A percentile compares a stretch with the other conserved stretches of the same genome.
Conservation (phyloP, 2,113 vertebrate genomes). For the Limanda limanda region DNA sequence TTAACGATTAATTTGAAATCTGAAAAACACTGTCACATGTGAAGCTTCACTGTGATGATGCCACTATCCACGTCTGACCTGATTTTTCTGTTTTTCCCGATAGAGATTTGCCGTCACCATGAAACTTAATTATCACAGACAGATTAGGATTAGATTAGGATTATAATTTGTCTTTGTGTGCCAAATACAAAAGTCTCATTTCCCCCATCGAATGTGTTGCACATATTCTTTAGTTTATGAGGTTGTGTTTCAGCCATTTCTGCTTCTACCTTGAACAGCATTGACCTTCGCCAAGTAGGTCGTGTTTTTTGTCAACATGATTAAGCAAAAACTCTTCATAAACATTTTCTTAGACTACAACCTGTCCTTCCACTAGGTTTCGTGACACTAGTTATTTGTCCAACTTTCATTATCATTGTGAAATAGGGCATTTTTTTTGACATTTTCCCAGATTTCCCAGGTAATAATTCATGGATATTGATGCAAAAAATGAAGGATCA, state of each 20-base stretch:
- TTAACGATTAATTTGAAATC: neutral
- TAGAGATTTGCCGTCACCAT: neutral
- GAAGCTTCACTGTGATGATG: neutral
- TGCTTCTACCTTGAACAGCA: neutral
- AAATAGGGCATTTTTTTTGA: no score
- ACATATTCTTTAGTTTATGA: neutral
- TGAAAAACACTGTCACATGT: neutral
- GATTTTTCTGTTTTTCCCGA: neutral
- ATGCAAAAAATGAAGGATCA: no score
- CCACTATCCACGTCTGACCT: neutral
- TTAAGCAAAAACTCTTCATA: no score
- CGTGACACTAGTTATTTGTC: no score
- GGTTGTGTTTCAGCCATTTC: neutral
- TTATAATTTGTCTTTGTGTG: neutral
- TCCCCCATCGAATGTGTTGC: no score
- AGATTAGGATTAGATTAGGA: neutral
- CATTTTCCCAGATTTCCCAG: no score
- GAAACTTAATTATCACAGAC: neutral
- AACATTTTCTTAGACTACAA: no score
- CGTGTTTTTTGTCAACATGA: no score
- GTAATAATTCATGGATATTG: no score
- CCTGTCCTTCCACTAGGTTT: no score
- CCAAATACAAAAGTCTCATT: neutral
- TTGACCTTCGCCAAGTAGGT: no score
- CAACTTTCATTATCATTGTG: no score